A percentile compares a stretch with the other conserved stretches of the same genome.
Conservation (phyloP, 2,888 invertebrate genomes). For the Hemicrepidius hirtus region DNA sequence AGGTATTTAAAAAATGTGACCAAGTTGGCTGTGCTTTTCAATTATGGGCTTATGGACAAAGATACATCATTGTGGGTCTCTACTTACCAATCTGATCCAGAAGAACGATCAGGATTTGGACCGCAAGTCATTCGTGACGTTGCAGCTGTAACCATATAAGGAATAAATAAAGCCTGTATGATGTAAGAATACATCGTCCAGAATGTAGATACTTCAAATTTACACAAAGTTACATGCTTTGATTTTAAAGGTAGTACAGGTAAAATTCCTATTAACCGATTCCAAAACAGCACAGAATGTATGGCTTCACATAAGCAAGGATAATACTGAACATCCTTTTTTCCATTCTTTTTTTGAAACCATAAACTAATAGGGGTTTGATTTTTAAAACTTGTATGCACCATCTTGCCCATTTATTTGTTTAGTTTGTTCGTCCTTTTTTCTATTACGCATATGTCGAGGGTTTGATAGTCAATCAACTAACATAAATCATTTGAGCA, state of each 20-base stretch:
- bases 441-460: background rate
- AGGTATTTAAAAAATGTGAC: too few relatives aligned
- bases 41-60: too few relatives aligned
- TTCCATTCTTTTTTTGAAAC: background rate
- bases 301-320: constrained; percentile 36
- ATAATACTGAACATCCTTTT: constrained; percentile 2
- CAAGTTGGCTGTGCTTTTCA: too few relatives aligned
- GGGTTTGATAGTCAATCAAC: background rate
- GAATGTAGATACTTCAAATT: constrained; percentile 9
- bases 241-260: constrained; percentile 6
- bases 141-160: background rate
- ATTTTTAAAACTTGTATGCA: background rate
- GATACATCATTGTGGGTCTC: too few relatives aligned
- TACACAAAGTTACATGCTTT: constrained; percentile 1
- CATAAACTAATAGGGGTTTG: background rate
- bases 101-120: background rate
- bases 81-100: constrained; percentile 28
- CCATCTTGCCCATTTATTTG: background rate
- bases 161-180: constrained; percentile 16
- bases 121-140: constrained; percentile 11
- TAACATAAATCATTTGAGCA: background rate
- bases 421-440: background rate
- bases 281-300: constrained; percentile 20
- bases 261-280: constrained; percentile 22
- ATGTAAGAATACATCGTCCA: constrained; percentile 19